These are phyloP conservation scores for Serinus canaria DNA, from an alignment of 2,113 vertebrate genomes.

Conservation along the genomic window DNA sequence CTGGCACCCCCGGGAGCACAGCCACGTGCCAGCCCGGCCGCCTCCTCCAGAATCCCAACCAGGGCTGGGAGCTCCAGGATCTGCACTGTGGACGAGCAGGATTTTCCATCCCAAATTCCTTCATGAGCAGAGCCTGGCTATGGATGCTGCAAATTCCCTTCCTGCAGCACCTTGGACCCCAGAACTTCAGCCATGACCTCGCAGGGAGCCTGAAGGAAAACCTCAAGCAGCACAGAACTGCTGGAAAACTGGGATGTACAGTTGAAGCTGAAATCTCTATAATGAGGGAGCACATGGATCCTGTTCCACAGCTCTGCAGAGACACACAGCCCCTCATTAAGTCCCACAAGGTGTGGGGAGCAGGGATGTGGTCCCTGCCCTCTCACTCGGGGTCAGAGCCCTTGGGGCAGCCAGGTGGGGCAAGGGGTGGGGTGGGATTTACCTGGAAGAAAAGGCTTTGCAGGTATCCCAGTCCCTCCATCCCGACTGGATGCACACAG, in stretches of 20 bases:
- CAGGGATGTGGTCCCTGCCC: not conserved
- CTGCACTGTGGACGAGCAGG: not conserved
- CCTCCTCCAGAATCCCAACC: not conserved
- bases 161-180: not conserved
- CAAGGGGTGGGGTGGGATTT: not conserved
- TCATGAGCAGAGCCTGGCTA: not conserved
- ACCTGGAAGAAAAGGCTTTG: not conserved
- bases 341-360: not conserved
- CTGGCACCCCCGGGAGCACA: not conserved
- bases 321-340: not conserved
- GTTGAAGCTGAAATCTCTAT: not conserved
- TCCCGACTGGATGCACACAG: rapidly evolving
- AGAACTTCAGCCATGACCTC: not conserved
- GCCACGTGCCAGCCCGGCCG: not conserved
- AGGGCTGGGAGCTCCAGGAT: not conserved
- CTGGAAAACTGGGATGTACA: not conserved
- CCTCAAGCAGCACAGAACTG: not conserved
- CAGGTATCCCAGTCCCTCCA: not conserved
- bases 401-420: not conserved
- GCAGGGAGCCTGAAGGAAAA: not conserved
- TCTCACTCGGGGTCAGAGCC: rapidly evolving
- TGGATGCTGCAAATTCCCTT: not conserved
- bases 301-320: not conserved
- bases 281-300: rapidly evolving
- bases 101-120: not conserved